phyloP scores from a whole-genome alignment of 2,797 vertebrate genomes.

The Sebastes diploproa region DNA sequence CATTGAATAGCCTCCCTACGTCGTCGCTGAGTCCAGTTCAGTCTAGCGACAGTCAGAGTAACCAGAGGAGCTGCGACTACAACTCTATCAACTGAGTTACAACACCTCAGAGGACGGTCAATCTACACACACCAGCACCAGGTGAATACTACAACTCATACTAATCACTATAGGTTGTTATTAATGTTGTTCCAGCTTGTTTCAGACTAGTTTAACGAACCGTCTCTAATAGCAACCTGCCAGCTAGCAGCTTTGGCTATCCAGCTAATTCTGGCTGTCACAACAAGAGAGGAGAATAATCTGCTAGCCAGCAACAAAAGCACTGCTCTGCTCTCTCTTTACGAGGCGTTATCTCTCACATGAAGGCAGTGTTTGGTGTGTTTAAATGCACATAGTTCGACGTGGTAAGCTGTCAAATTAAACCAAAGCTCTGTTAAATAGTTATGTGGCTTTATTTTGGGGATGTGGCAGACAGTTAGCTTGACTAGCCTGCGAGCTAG shows the following conservation, averaged over 20 bases:
- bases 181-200: slow-evolving; percentile 33
- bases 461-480: slow-evolving; percentile 63
- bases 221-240: neutral
- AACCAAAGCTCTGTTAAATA: slow-evolving; percentile 22
- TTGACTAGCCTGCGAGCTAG: slow-evolving; percentile 71
- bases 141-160: slow-evolving; percentile 40
- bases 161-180: neutral
- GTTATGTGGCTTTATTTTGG: slow-evolving; percentile 53
- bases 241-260: slow-evolving; percentile 72
- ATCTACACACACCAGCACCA: slow-evolving; percentile 2
- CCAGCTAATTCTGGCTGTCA: slow-evolving; percentile 74
- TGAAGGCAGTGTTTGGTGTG: neutral
- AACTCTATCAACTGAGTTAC: slow-evolving; percentile 33
- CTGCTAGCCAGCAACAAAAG: slow-evolving; percentile 53
- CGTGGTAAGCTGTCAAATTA: slow-evolving; percentile 58
- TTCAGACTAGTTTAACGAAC: slow-evolving; percentile 4
- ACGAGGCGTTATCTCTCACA: neutral
- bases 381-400: neutral
- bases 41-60: slow-evolving; percentile 17
- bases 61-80: neutral
- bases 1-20: neutral
- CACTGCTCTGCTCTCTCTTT: slow-evolving; percentile 12
- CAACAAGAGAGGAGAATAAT: slow-evolving; percentile 69
- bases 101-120: neutral
- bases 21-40: slow-evolving; percentile 47